phyloP scores from a whole-genome alignment of 2,113 vertebrate genomes.

The Microtus montanus region DNA sequence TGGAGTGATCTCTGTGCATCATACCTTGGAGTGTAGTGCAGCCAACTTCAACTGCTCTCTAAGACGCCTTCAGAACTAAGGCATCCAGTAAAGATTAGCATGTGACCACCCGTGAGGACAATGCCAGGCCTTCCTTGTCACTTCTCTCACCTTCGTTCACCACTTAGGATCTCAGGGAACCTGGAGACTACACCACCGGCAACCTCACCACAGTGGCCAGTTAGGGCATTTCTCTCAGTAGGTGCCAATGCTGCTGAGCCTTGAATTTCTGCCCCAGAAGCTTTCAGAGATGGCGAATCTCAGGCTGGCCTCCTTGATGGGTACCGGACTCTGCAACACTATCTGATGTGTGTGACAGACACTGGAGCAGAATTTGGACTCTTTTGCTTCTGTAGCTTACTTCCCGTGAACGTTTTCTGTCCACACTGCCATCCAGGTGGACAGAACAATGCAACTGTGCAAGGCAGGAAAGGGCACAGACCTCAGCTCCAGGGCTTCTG shows the following conservation, averaged over 20 bases:
- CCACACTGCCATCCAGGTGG: not conserved
- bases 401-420: not conserved
- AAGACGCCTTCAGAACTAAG: not conserved
- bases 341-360: not conserved
- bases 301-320: not conserved
- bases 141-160: not conserved
- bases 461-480: not conserved
- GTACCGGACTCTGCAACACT: not conserved
- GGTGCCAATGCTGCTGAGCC: not conserved
- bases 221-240: not conserved
- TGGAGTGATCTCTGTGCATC: not conserved
- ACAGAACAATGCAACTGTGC: too few relatives aligned
- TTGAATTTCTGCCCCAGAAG: not conserved
- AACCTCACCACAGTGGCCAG: not conserved
- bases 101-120: not conserved
- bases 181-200: not conserved
- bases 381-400: not conserved
- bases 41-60: not conserved
- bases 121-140: rapidly evolving
- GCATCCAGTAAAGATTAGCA: not conserved
- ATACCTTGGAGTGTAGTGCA: not conserved
- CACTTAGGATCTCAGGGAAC: not conserved
- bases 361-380: not conserved
- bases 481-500: rapidly evolving
- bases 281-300: not conserved